Evolutionary conservation across 2,888 invertebrate genomes (phyloP).

Genomic region (Xylota segnis): DNA sequence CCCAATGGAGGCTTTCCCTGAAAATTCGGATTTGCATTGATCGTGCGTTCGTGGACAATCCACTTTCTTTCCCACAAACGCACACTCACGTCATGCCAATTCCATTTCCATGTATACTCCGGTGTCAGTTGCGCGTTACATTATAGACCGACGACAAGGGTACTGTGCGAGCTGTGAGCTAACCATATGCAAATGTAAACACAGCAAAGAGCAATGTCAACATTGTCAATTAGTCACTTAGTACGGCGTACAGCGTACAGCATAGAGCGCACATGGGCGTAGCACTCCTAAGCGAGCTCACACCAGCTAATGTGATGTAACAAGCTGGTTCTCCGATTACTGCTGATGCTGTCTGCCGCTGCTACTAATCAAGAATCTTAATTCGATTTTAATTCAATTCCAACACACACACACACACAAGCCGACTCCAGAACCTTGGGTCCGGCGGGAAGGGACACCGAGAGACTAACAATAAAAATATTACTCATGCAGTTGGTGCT

Average conservation of each 20-base stretch:
- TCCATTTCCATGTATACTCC: conserved; percentile 6
- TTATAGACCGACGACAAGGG: no score
- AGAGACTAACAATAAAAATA: conserved; percentile 44
- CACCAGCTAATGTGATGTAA: conserved; percentile 54
- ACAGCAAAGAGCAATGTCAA: conserved; percentile 66
- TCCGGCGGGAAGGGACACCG: conserved; percentile 5
- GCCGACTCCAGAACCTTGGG: conserved; percentile 55
- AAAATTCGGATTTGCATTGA: conserved; percentile 9
- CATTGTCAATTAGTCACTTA: conserved; percentile 67
- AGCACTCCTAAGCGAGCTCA: neutral
- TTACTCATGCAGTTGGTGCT: conserved; percentile 53
- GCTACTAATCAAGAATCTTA: conserved; percentile 63
- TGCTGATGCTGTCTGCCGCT: conserved; percentile 5
- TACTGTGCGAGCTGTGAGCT: conserved; percentile 23
- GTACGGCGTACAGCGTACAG: conserved; percentile 5
- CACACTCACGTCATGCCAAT: conserved; percentile 4
- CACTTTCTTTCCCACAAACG: conserved; percentile 30
- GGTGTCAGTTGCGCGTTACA: neutral
- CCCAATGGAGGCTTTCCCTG: conserved; percentile 25
- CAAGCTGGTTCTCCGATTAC: conserved; percentile 48
- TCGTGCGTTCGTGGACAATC: conserved; percentile 12
- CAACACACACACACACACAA: conserved; percentile 11
- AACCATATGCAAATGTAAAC: conserved; percentile 67
- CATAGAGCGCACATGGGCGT: conserved; percentile 37
- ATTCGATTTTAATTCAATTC: conserved; percentile 62